Evolutionary conservation across 2,797 vertebrate genomes (phyloP).

Genomic region (Periparus ater): DNA sequence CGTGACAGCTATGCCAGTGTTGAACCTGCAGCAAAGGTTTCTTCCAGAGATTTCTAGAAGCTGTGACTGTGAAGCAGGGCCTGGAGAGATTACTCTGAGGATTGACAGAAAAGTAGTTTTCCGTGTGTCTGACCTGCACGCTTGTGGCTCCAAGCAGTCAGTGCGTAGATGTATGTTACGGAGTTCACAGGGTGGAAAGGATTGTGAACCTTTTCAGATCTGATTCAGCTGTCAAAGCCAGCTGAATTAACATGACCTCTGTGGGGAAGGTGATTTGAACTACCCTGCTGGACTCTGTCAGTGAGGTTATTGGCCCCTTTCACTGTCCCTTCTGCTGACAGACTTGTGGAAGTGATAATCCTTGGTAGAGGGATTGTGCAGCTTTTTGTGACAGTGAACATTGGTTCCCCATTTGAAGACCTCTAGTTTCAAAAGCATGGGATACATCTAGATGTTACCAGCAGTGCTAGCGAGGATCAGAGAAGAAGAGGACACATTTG

Average conservation of each 20-base stretch:
- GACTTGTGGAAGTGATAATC: not conserved
- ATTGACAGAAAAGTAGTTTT: not conserved
- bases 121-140: not conserved
- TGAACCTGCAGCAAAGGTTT: not conserved
- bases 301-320: not conserved
- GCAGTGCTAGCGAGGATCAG: not conserved
- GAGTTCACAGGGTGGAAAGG: not conserved
- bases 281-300: not conserved
- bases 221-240: not conserved
- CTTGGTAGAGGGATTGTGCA: not conserved
- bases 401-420: not conserved
- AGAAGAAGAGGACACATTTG: not conserved
- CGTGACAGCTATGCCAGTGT: not conserved
- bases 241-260: not conserved
- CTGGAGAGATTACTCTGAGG: fast-evolving
- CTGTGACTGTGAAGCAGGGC: not conserved
- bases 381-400: not conserved
- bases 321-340: not conserved
- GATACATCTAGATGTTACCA: not conserved
- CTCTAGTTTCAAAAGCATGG: not conserved
- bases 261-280: not conserved
- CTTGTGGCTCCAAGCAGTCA: not conserved
- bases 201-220: not conserved
- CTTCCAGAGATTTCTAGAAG: not conserved
- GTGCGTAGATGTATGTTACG: not conserved